Conservation (phyloP, 2,797 vertebrate species). For the Propithecus perrieri region DNA sequence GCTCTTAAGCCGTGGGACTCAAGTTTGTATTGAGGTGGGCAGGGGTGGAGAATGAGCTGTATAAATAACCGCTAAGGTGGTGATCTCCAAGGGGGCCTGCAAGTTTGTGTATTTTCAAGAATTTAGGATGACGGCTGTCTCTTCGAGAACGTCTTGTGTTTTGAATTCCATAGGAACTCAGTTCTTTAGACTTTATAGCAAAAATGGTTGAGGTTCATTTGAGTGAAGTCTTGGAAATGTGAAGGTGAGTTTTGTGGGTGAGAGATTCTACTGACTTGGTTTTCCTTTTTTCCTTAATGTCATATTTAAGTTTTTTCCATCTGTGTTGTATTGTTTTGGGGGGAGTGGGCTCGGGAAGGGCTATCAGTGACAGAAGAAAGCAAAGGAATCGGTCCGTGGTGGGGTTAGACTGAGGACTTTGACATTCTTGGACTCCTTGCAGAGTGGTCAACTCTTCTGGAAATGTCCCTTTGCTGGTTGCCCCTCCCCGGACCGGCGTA, state of each 20-base stretch:
- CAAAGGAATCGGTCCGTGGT: neutral
- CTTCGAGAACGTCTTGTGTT: neutral
- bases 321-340: neutral
- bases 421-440: neutral
- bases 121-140: neutral
- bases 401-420: neutral
- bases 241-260: neutral
- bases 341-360: fast-evolving
- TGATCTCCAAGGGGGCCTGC: neutral
- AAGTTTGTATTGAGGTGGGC: neutral
- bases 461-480: neutral
- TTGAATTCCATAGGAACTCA: neutral
- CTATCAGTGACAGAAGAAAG: neutral
- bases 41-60: neutral
- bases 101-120: neutral
- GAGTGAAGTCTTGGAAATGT: neutral
- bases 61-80: fast-evolving
- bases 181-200: neutral
- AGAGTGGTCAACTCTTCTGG: neutral
- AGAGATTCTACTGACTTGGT: neutral
- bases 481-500: neutral
- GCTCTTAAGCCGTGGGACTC: neutral
- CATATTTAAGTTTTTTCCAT: neutral
- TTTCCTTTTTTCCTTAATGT: neutral
- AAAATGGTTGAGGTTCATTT: neutral